Conservation (phyloP, 2,113 vertebrate genomes). For the Bubo scandiacus region DNA sequence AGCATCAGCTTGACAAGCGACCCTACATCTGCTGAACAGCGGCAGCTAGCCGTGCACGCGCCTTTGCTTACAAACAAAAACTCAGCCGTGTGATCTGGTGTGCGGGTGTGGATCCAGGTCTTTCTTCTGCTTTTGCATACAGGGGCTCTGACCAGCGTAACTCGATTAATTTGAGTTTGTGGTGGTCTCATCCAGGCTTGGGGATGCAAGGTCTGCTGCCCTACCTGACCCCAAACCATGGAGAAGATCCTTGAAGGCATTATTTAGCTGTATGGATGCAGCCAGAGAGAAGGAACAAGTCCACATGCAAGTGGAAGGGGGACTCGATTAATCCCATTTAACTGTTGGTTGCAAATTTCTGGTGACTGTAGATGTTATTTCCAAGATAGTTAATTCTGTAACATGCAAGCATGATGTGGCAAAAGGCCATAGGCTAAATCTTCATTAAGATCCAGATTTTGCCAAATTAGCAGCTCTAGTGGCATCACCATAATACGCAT, state of each 20-base stretch:
- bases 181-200: neutral
- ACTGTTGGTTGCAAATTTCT: neutral
- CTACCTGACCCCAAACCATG: neutral
- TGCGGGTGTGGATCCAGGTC: fast-evolving
- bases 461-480: neutral
- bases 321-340: neutral
- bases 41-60: fast-evolving
- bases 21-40: fast-evolving
- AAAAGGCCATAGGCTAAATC: neutral
- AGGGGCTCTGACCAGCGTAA: fast-evolving
- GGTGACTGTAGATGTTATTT: fast-evolving
- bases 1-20: neutral
- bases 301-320: neutral
- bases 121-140: neutral
- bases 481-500: fast-evolving
- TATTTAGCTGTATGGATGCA: neutral
- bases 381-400: neutral
- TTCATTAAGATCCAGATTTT: neutral
- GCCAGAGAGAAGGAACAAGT: neutral
- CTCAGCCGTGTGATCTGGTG: fast-evolving
- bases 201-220: neutral
- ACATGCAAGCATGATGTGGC: neutral
- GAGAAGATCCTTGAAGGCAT: fast-evolving
- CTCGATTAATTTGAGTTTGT: neutral
- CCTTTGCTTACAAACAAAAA: neutral